These are phyloP conservation scores for Eutolmus rufibarbis DNA, from an alignment of 2,888 invertebrate genomes.

Conservation along the genomic window DNA sequence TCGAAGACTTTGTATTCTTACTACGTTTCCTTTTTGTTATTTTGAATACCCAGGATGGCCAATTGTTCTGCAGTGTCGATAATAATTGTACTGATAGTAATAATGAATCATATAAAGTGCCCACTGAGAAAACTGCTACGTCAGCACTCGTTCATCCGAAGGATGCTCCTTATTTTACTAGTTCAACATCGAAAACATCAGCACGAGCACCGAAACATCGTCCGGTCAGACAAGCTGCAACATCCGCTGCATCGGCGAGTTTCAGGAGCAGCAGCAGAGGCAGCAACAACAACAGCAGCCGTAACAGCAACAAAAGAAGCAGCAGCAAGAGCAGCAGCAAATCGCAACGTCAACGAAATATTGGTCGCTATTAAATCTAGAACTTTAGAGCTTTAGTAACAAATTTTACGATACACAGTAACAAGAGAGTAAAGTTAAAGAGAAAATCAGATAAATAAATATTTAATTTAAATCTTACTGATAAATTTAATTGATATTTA, in stretches of 20 bases:
- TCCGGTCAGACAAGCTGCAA: conserved; percentile 36
- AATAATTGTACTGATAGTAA: conserved; percentile 50
- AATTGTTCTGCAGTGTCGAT: conserved; percentile 51
- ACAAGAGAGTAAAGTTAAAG: conserved; percentile 35
- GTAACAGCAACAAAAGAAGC: background rate
- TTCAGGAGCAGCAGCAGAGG: background rate
- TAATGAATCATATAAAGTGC: conserved; percentile 48
- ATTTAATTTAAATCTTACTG: conserved; percentile 42
- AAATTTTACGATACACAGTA: conserved; percentile 43
- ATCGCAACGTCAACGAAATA: conserved; percentile 47
- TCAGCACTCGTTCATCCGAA: conserved; percentile 39
- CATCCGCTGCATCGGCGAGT: background rate
- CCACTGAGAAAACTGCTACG: conserved; percentile 40
- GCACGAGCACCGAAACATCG: conserved; percentile 48
- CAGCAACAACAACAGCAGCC: background rate
- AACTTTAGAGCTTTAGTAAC: conserved; percentile 41
- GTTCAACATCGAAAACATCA: conserved; percentile 49
- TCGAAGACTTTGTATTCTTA: background rate
- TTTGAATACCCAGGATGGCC: conserved; percentile 49
- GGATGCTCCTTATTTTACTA: conserved; percentile 43
- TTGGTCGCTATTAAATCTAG: conserved; percentile 45
- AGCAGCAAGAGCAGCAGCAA: conserved; percentile 5
- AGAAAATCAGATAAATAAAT: conserved; percentile 32
- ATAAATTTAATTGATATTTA: conserved; percentile 40
- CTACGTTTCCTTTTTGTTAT: conserved; percentile 30